Evolutionary conservation across 1,140 invertebrate species (phyloP).

Genomic region (Tachypleus tridentatus): DNA sequence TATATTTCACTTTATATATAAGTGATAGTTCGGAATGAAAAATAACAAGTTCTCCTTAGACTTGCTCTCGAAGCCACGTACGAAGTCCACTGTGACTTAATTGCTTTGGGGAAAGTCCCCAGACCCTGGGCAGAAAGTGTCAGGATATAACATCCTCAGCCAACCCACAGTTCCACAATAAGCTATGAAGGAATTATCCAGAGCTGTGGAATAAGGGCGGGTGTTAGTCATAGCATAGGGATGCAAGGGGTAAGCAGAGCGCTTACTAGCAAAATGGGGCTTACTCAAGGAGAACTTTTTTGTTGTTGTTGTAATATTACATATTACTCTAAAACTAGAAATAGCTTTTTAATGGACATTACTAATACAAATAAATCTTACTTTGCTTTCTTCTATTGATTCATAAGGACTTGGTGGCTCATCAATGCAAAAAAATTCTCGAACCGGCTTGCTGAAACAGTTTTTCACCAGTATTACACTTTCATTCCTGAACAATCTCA

Average conservation of each 20-base stretch:
- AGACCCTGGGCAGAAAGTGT: constrained; percentile 1
- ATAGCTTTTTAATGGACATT: not conserved
- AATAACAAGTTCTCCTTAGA: too few species aligned
- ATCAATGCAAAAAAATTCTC: constrained; percentile 75
- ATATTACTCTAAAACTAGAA: not conserved
- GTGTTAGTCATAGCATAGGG: constrained; percentile 3
- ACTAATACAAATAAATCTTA: constrained; percentile 28
- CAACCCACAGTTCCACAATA: constrained; percentile 1
- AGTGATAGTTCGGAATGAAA: too few species aligned
- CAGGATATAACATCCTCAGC: not conserved
- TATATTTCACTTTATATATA: too few species aligned
- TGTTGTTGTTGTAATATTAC: constrained; percentile 12
- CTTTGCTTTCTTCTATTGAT: constrained; percentile 57
- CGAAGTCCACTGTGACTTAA: too few species aligned
- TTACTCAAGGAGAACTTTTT: constrained; percentile 10
- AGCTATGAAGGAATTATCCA: not conserved
- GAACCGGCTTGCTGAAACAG: constrained; percentile 28
- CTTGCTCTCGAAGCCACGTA: too few species aligned
- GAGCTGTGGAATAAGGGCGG: too few species aligned
- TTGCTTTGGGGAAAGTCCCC: constrained; percentile 2
- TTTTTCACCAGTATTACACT: constrained; percentile 32
- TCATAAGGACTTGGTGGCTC: constrained; percentile 62
- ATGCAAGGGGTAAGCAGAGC: not conserved
- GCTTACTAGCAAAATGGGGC: constrained; percentile 1
- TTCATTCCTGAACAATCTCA: constrained; percentile 45